These are phyloP conservation scores for Probaryconus sp. DNA, from an alignment of 1,140 invertebrate genomes.

Conservation along the genomic window DNA sequence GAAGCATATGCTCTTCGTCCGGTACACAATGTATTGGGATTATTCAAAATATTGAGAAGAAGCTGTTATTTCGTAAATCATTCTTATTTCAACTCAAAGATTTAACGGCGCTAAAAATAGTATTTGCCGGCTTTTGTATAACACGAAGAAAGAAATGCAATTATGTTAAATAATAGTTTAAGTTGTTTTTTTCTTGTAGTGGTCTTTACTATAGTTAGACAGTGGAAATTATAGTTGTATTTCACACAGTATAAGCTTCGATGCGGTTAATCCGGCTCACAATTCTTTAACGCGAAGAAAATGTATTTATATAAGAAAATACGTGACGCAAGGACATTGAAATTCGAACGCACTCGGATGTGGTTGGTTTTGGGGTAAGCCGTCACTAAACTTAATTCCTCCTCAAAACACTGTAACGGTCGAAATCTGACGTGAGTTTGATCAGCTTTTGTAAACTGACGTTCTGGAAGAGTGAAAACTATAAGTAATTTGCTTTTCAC, in stretches of 20 bases:
- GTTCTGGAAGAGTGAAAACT: too few species aligned
- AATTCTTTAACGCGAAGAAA: slow-evolving; percentile 15
- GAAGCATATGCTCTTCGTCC: slow-evolving; percentile 44
- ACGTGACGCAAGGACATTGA: slow-evolving; percentile 28
- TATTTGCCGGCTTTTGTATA: too few species aligned
- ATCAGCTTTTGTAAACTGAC: slow-evolving; percentile 16
- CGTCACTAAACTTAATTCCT: slow-evolving; percentile 23
- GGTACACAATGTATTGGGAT: slow-evolving; percentile 35
- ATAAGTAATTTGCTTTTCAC: too few species aligned
- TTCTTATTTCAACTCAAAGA: slow-evolving; percentile 49
- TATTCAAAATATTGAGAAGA: background rate
- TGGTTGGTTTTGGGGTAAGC: slow-evolving; percentile 9
- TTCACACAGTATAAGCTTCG: too few species aligned
- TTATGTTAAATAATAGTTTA: too few species aligned
- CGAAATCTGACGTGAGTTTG: slow-evolving; percentile 7
- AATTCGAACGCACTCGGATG: slow-evolving; percentile 34
- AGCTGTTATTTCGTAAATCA: slow-evolving; percentile 50
- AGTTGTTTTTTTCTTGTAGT: too few species aligned
- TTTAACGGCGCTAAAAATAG: too few species aligned
- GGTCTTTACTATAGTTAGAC: too few species aligned
- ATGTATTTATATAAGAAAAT: slow-evolving; percentile 34
- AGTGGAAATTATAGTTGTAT: too few species aligned
- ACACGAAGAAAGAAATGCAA: too few species aligned
- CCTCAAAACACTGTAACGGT: slow-evolving; percentile 6
- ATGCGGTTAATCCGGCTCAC: slow-evolving; percentile 12